Evolutionary conservation across 2,888 invertebrate genomes (phyloP), one percentile per base, ranked within the genome.

Genomic region (Phasia obesa): DNA sequence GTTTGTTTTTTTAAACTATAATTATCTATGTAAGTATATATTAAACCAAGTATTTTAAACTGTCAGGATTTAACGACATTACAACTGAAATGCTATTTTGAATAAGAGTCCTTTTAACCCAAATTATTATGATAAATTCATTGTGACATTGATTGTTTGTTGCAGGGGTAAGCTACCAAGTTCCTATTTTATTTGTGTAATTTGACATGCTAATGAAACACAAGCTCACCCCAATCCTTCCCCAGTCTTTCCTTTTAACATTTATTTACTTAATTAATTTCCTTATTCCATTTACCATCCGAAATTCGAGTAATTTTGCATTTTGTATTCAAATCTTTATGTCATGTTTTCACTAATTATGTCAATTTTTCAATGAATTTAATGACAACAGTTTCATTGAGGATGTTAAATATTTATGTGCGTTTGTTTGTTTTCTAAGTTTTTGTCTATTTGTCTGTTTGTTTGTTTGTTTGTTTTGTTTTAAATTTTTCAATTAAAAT

Each of bases 261-360:
- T 69, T 69, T 44, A 17, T 35, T 55, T 44, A 35, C 38, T 25
- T 60, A 38, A 51, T 60, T 73, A 60, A 35, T 51, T 38, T 25
- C 0, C 13, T 21, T 19, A 42, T 6, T 19, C 44, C 62, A 17
- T 47, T 25, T 27, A 1, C 15, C n/a, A n/a, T 25, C 25, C 2
- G 9, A 62, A 47, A 4, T 47, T 0, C 47, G 49, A 25, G 11
- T 15, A 51, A 23, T 59, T 71, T 62, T 44, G 17, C 44, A 13
- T 51, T 9, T 25, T 9, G 42, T 47, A 23, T 31, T 49, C 27
- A 62, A 73, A 38, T 62, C 53, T 57, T 23, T 42, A 59, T 76
- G 75, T 70, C 81, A 81, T 75, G 65, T 65, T 81, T 57, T 76
- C 65, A 53, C 64, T 35, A 76, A 81, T 76, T 81, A 31, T 75